These are phyloP conservation scores for Lacerta agilis DNA, from an alignment of 2,797 vertebrate species.

Conservation along the genomic window DNA sequence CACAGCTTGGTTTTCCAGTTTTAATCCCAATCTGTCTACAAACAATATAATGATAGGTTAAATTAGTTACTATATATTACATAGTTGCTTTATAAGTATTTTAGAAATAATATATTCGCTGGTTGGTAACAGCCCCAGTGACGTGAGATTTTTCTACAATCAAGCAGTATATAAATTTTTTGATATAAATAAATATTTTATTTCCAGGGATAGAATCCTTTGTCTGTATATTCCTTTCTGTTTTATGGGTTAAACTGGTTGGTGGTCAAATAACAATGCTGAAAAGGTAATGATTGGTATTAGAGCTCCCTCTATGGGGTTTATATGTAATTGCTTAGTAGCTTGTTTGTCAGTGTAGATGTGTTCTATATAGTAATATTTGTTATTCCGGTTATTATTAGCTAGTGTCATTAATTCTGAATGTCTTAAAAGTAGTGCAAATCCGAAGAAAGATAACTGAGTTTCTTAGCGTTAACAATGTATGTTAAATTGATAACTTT, in stretches of 20 bases:
- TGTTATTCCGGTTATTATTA: background rate
- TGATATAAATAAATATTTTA: slow-evolving; percentile 10
- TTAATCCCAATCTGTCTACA: background rate
- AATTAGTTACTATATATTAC: background rate
- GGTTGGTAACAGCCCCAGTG: slow-evolving; percentile 11
- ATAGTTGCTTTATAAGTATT: background rate
- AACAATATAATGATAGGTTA: background rate
- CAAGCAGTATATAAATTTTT: too few relatives aligned
- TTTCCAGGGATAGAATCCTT: slow-evolving; percentile 9
- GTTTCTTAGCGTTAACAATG: background rate
- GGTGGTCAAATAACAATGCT: rapidly evolving
- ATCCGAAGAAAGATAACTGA: background rate
- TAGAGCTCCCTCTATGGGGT: slow-evolving; percentile 66
- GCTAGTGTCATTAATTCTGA: background rate
- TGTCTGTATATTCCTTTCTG: background rate
- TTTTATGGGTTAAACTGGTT: slow-evolving; percentile 10
- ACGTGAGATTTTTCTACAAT: background rate
- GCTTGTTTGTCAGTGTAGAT: rapidly evolving
- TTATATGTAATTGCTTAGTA: slow-evolving; percentile 32
- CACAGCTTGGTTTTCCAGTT: background rate
- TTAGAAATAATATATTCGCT: background rate
- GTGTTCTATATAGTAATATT: background rate
- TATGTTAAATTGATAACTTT: background rate
- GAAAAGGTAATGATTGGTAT: slow-evolving; percentile 17
- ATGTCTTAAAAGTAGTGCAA: background rate